Evolutionary conservation across 2,888 invertebrate species (phyloP).

Genomic region (Dusona sp.): DNA sequence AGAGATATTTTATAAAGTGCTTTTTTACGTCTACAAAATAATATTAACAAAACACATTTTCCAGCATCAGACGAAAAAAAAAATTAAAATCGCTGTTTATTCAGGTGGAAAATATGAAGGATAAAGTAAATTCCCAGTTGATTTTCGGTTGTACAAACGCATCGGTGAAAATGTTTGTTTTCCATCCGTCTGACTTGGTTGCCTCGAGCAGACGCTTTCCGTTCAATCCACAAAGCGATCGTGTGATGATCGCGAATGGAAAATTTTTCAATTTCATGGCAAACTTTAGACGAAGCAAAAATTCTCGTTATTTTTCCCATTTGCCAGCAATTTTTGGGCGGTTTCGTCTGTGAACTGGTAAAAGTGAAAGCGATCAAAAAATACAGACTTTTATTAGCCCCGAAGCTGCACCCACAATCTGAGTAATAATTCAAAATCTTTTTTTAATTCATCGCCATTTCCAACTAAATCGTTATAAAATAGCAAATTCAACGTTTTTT

Average conservation of each 20-base stretch:
- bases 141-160: not conserved
- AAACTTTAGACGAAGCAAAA: not conserved
- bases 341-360: not conserved
- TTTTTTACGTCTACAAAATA: not conserved
- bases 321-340: not conserved
- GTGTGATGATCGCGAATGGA: not conserved
- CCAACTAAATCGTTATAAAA: too few species aligned
- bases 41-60: not conserved
- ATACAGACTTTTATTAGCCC: too few species aligned
- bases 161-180: conserved; percentile 1
- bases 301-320: not conserved
- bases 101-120: too few species aligned
- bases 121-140: not conserved
- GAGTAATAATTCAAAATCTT: too few species aligned
- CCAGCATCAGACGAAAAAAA: not conserved
- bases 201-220: not conserved
- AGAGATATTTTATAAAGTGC: too few species aligned
- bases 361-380: not conserved
- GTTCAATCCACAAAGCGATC: not conserved
- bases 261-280: not conserved
- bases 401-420: too few species aligned
- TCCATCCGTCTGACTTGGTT: not conserved
- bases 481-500: not conserved
- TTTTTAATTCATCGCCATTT: too few species aligned
- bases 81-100: too few species aligned